Percentiles rank a stretch among this genome's conserved stretches.
Evolutionary conservation across 2,888 invertebrate genomes (phyloP).

Genomic region (Drosophila melanosoma): DNA sequence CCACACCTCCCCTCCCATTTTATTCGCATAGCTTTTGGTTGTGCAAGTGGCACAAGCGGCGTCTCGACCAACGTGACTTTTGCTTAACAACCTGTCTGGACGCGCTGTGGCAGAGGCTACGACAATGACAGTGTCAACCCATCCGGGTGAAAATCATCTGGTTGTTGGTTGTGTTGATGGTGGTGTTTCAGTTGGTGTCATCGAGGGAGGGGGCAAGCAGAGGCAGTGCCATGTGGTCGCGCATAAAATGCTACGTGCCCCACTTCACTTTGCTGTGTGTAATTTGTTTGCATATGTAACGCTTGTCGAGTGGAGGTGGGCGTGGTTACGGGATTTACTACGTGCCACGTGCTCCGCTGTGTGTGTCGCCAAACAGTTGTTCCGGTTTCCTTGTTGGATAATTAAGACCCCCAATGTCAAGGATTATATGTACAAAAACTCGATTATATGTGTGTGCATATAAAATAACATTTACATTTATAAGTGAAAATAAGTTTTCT

Average conservation of each 20-base stretch:
- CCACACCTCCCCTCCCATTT: constrained; percentile 5
- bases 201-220: constrained; percentile 1
- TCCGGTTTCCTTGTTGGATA: constrained; percentile 63
- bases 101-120: constrained; percentile 4
- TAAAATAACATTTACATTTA: constrained; percentile 2
- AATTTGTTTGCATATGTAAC: constrained; percentile 67
- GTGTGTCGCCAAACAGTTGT: constrained; percentile 44
- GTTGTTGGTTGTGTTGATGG: not conserved
- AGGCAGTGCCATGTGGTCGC: constrained; percentile 44
- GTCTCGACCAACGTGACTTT: constrained; percentile 63
- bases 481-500: constrained; percentile 33
- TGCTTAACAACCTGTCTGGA: constrained; percentile 55
- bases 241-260: constrained; percentile 64
- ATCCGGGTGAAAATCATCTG: constrained; percentile 48
- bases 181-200: not conserved
- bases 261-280: constrained; percentile 45
- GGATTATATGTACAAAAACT: constrained; percentile 36
- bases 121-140: constrained; percentile 60
- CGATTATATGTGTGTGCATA: not conserved
- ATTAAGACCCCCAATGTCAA: constrained; percentile 68
- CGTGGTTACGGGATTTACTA: constrained; percentile 6
- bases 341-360: constrained; percentile 27
- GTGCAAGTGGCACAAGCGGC: constrained; percentile 39
- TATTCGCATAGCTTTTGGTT: constrained; percentile 64
- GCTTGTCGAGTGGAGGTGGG: constrained; percentile 20